Conservation (phyloP, 2,888 invertebrate genomes). For the Carabus problematicus region DNA sequence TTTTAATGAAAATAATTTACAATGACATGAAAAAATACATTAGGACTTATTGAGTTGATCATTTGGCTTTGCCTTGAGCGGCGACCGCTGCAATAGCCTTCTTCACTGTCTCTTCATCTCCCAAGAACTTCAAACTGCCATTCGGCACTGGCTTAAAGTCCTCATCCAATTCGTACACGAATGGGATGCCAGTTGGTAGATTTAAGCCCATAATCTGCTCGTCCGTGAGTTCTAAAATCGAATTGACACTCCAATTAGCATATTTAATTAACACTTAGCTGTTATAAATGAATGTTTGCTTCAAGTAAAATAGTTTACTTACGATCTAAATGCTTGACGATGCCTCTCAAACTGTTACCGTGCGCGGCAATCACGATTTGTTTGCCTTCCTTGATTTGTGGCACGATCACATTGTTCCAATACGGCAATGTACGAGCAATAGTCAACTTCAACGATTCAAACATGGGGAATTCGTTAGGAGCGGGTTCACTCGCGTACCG, state of each 20-base stretch:
- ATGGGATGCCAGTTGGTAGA: conserved; percentile 82
- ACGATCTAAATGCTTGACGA: conserved; percentile 85
- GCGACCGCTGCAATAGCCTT: conserved; percentile 80
- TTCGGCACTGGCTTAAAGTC: conserved; percentile 69
- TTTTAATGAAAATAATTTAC: too few species aligned
- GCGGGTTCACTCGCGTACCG: conserved; percentile 74
- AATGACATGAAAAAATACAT: too few species aligned
- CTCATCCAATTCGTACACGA: conserved; percentile 78
- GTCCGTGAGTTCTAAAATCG: conserved; percentile 67
- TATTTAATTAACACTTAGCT: too few species aligned
- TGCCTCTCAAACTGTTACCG: conserved; percentile 86
- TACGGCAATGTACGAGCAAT: conserved; percentile 87
- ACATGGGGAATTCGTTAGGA: conserved; percentile 80
- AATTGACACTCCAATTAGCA: too few species aligned
- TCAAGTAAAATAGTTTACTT: too few species aligned
- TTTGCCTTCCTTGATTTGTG: conserved; percentile 84
- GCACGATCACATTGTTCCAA: conserved; percentile 87
- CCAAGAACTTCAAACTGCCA: conserved; percentile 76
- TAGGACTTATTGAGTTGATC: conserved; percentile 47
- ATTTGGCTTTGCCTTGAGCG: conserved; percentile 80
- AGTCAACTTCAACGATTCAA: conserved; percentile 84
- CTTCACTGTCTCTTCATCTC: conserved; percentile 79
- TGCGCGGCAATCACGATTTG: conserved; percentile 86
- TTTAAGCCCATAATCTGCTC: conserved; percentile 78
- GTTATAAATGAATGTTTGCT: too few species aligned